Evolutionary conservation across 2,113 vertebrate species (phyloP), one percentile per base, ranked within the genome.

Genomic region (Gymnogyps californianus): DNA sequence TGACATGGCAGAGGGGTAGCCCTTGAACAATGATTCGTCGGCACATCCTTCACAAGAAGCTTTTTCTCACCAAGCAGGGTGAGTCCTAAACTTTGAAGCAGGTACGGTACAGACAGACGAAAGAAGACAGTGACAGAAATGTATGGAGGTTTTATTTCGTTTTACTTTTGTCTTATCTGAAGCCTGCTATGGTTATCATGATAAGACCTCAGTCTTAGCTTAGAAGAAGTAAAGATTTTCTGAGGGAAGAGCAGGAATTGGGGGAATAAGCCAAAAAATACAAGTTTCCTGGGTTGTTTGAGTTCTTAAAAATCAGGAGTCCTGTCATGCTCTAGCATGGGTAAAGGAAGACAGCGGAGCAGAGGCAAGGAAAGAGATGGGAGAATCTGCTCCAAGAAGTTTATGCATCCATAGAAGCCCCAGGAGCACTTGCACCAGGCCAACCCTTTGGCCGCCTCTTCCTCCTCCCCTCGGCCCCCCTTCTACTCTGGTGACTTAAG

Each of bases 391-490:
- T 88, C 13, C n/a, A 13, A 57, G 20, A 65, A 69, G 5, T 31
- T 78, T 28, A 6, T 58, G 40, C 13, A 64, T n/a, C 22, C 24
- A 18, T 29, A 2, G 3, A 61, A 87, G n/a, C 6, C 20, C 17
- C 28, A 67, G 47, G 42, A 78, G 38, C 2, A 0, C 25, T 17
- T 5, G 11, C 26, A 80, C 18, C 38, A 46, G 21, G 7, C 31
- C 32, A 81, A 28, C 3, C 7, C 24, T 61, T 34, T 1, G 1
- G 9, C 21, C 84, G 38, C 40, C 49, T 79, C 40, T 29, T 81
- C 11, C 8, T 3, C 8, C 8, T 54, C 16, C 6, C 24, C 38
- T 77, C 19, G 8, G 2, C 1, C 21, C 40, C 24, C 3, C 21
- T n/a, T 15, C 24, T 34, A 22, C 4, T 16, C 57, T 34, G 24